Evolutionary conservation across 2,113 vertebrate species (phyloP).

Genomic region (Egretta garzetta): DNA sequence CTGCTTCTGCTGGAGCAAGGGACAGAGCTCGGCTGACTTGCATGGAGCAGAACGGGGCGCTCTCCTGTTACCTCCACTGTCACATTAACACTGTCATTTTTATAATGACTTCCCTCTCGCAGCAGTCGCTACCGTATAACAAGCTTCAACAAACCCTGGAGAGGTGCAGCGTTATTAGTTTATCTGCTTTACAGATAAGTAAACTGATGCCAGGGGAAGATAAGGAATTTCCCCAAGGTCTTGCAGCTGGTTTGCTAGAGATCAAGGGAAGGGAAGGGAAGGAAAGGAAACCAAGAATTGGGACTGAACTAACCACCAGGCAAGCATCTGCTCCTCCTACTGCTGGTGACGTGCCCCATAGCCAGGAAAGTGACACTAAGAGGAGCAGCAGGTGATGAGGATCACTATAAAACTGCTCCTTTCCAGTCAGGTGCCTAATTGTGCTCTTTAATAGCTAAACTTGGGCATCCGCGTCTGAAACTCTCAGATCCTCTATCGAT

Average conservation of each 20-base stretch:
- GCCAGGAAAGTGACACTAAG: not conserved
- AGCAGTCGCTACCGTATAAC: not conserved
- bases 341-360: not conserved
- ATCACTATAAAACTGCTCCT: not conserved
- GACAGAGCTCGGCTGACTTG: not conserved
- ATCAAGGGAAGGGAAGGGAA: not conserved
- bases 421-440: not conserved
- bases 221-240: constrained; percentile 36
- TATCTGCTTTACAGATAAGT: constrained; percentile 27
- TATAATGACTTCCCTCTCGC: not conserved
- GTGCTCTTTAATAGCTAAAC: not conserved
- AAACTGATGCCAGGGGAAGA: constrained; percentile 3
- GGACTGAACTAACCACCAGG: not conserved
- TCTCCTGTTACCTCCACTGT: not conserved
- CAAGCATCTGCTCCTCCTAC: not conserved
- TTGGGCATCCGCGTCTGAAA: not conserved
- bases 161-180: constrained; percentile 12
- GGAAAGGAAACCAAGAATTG: not conserved
- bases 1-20: not conserved
- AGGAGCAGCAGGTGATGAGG: not conserved
- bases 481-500: not conserved
- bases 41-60: not conserved
- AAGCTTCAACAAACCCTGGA: not conserved
- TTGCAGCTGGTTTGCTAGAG: constrained; percentile 6
- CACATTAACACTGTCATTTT: not conserved